A percentile compares a stretch with the other conserved stretches of the same genome.
Evolutionary conservation across 2,113 vertebrate genomes (phyloP).

Genomic region (Dinomys branickii): DNA sequence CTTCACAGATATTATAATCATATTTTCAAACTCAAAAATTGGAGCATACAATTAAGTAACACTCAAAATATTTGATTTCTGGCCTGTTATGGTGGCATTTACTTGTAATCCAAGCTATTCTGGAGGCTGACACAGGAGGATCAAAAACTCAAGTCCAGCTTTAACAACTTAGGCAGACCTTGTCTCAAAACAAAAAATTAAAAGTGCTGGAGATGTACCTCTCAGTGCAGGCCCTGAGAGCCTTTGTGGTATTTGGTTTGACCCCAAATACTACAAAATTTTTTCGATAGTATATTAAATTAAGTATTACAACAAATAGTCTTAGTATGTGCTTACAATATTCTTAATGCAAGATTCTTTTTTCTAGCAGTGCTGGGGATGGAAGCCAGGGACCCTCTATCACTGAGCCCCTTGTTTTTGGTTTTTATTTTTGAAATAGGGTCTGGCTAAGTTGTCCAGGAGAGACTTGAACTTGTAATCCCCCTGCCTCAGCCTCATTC

Average conservation of each 20-base stretch:
- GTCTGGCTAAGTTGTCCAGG: neutral
- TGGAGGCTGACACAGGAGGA: neutral
- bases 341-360: neutral
- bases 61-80: neutral
- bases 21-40: neutral
- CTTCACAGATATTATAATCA: rapidly evolving
- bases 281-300: too few relatives aligned
- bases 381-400: neutral
- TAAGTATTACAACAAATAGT: neutral
- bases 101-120: neutral
- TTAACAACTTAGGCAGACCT: neutral
- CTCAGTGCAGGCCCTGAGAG: neutral
- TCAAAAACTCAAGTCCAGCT: neutral
- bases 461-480: neutral
- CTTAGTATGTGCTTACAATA: neutral
- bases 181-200: neutral
- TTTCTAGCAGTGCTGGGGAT: neutral
- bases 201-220: neutral
- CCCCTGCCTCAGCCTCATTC: neutral
- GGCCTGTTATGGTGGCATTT: neutral
- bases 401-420: neutral
- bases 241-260: too few relatives aligned
- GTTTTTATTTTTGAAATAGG: neutral
- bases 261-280: neutral
- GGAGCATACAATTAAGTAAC: neutral